Evolutionary conservation across 64 coral and sea anemone species (phyloP).

Genomic region (Montipora sp.): DNA sequence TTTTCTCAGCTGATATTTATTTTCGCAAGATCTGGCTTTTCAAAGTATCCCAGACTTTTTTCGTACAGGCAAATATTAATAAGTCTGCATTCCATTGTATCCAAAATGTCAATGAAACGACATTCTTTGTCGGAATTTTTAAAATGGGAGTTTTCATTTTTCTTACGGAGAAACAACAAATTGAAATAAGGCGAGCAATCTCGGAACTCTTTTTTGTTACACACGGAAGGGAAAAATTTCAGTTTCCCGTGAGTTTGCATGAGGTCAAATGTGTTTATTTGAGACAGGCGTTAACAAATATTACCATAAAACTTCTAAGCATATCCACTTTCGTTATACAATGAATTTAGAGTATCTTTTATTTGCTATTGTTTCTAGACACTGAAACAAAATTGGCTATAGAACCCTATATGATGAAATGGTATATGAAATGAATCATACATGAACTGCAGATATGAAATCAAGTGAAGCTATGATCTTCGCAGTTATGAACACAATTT

Average conservation of each 20-base stretch:
- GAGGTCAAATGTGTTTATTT: constrained; percentile 36
- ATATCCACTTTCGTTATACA: background rate
- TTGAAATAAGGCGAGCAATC: background rate
- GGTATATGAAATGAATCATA: too few species aligned
- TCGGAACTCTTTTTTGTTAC: background rate
- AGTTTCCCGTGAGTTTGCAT: background rate
- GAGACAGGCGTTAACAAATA: background rate
- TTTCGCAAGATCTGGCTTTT: background rate
- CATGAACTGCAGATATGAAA: too few species aligned
- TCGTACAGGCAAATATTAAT: too few species aligned
- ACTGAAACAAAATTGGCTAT: background rate
- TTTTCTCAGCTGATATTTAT: background rate
- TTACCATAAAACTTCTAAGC: background rate
- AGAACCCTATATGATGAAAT: too few species aligned
- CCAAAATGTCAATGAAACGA: background rate
- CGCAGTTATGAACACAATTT: too few species aligned
- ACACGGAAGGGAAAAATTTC: background rate
- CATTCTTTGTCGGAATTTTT: background rate
- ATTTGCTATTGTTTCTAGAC: constrained; percentile 2
- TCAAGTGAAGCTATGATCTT: too few species aligned
- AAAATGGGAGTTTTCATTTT: background rate
- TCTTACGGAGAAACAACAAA: background rate
- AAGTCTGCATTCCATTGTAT: constrained; percentile 10
- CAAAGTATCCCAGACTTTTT: background rate
- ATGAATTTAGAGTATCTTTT: constrained; percentile 20